Evolutionary conservation across 2,797 vertebrate species (phyloP).

Genomic region (Mareca penelope): DNA sequence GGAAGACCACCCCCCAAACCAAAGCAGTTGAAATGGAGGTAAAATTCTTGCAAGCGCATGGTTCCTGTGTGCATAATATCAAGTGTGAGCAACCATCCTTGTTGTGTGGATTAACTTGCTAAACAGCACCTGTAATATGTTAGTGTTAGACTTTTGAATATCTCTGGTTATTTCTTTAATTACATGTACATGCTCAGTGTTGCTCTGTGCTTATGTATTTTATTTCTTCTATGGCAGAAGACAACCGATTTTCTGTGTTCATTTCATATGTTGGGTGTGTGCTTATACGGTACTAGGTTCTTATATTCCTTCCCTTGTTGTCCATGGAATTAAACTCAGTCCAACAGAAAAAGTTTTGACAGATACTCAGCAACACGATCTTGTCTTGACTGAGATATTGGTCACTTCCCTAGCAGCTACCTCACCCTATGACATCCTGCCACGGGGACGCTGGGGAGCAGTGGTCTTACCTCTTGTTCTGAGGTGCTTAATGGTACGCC

Average conservation of each 20-base stretch:
- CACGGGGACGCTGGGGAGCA: background rate
- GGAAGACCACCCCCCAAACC: background rate
- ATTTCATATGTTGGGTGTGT: background rate
- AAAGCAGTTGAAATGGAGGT: background rate
- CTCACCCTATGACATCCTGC: background rate
- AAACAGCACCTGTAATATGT: background rate
- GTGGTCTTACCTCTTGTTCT: background rate
- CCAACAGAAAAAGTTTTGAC: background rate
- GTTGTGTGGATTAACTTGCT: background rate
- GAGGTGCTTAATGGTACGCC: background rate
- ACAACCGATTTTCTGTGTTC: background rate
- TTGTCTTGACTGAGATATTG: too few relatives aligned
- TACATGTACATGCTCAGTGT: fast-evolving
- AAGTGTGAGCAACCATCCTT: background rate
- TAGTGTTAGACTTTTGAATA: background rate
- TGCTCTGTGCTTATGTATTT: background rate
- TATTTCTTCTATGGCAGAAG: background rate
- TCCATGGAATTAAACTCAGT: background rate
- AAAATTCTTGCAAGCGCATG: background rate
- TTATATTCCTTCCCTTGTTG: background rate
- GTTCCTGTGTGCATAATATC: background rate
- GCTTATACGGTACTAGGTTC: background rate
- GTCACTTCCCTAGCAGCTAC: background rate
- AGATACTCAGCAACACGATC: background rate
- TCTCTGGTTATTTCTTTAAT: background rate